These are phyloP conservation scores for Nycticryphes semicollaris DNA, from an alignment of 2,113 vertebrate genomes.

Conservation along the genomic window DNA sequence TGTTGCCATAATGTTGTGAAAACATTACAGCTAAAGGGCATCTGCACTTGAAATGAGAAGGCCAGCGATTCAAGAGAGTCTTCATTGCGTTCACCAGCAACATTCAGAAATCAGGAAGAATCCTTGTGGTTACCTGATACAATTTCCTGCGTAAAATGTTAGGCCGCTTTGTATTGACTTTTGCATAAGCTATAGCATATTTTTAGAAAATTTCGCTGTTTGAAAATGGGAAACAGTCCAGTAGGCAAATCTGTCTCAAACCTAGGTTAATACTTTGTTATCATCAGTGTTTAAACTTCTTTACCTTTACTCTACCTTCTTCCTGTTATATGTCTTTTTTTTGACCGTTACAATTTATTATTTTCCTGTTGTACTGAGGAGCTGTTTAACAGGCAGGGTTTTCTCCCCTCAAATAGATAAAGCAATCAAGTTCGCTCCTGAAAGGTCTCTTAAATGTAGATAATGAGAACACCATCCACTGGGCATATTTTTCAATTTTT, in stretches of 20 bases:
- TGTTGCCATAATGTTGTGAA: neutral
- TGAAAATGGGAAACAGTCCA: neutral
- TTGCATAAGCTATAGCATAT: neutral
- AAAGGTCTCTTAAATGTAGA: neutral
- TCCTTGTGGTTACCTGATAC: neutral
- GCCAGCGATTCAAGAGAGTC: neutral
- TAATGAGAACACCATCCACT: neutral
- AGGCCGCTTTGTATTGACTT: neutral
- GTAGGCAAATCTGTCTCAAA: neutral
- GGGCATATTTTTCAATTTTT: neutral
- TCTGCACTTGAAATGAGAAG: neutral
- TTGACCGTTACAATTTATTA: neutral
- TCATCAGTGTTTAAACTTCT: neutral
- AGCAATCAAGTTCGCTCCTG: neutral
- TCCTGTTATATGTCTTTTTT: neutral
- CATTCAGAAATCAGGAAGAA: neutral
- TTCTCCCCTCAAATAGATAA: fast-evolving
- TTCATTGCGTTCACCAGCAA: neutral
- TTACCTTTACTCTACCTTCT: neutral
- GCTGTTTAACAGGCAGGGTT: fast-evolving
- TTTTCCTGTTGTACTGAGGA: neutral
- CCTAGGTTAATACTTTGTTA: neutral
- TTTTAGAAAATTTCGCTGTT: neutral
- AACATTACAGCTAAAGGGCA: neutral
- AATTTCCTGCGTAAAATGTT: neutral